phyloP scores from a whole-genome alignment of 2,113 vertebrate genomes.

The Pomatorhinus ruficollis region DNA sequence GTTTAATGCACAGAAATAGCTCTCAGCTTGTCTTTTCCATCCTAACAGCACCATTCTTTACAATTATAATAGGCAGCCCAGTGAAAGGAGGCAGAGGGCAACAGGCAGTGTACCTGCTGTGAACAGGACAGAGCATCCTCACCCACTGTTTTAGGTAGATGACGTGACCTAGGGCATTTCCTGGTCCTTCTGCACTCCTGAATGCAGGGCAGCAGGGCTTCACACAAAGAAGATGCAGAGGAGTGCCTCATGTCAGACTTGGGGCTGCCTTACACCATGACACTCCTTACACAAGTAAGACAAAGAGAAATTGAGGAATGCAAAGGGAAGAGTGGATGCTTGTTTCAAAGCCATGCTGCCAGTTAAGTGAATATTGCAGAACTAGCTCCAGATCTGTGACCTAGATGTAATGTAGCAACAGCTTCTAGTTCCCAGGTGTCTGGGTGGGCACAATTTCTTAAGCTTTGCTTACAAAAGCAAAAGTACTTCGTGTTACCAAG shows the following conservation, averaged over 20 bases:
- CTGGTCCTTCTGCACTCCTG: not conserved
- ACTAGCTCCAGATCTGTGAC: not conserved
- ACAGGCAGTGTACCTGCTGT: not conserved
- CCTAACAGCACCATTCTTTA: not conserved
- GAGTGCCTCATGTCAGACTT: not conserved
- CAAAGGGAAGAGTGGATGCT: not conserved
- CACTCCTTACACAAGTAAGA: not conserved
- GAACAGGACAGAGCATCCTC: not conserved
- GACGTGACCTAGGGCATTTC: not conserved
- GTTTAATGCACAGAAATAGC: not conserved
- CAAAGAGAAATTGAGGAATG: not conserved
- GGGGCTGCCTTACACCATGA: not conserved
- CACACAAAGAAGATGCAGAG: not conserved
- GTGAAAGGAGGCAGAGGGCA: not conserved
- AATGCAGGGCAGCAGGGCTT: not conserved
- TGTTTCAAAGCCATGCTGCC: not conserved
- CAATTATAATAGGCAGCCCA: not conserved
- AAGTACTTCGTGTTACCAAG: not conserved
- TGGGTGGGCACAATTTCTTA: not conserved
- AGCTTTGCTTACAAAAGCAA: not conserved
- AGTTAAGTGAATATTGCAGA: not conserved
- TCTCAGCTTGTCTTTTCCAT: not conserved
- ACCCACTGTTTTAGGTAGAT: not conserved
- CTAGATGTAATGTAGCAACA: not conserved
- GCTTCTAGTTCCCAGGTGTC: not conserved